Conservation (phyloP, 2,113 vertebrate genomes). For the Hypocryptadius cinnamomeus region DNA sequence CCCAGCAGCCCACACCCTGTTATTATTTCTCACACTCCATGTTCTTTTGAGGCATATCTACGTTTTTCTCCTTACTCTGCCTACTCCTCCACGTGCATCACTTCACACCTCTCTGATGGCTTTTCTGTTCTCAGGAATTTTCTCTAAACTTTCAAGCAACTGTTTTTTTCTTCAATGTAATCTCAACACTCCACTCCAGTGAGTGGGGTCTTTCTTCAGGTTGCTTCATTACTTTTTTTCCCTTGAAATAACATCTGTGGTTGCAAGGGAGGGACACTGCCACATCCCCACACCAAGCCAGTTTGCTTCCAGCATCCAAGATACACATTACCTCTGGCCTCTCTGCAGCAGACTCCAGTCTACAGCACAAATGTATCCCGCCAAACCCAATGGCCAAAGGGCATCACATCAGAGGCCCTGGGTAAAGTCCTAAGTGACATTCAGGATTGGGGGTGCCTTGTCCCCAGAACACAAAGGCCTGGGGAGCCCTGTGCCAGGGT, state of each 20-base stretch:
- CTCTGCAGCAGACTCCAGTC: neutral
- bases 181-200: neutral
- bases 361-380: neutral
- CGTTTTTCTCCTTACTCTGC: neutral
- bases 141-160: neutral
- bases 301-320: neutral
- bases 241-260: neutral
- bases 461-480: fast-evolving
- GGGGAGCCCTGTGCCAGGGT: neutral
- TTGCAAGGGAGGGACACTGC: neutral
- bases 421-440: neutral
- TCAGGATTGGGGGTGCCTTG: fast-evolving
- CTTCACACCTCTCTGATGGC: neutral
- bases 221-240: neutral
- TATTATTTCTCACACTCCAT: slow-evolving; percentile 16
- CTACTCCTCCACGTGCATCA: neutral
- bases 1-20: neutral
- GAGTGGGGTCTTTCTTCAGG: neutral
- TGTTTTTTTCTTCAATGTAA: neutral
- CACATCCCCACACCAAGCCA: neutral
- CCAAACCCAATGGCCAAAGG: neutral
- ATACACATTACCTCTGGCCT: neutral
- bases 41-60: neutral
- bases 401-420: fast-evolving
- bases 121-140: neutral